Conservation (phyloP, 2,888 invertebrate genomes). For the Nesidiocoris tenuis region DNA sequence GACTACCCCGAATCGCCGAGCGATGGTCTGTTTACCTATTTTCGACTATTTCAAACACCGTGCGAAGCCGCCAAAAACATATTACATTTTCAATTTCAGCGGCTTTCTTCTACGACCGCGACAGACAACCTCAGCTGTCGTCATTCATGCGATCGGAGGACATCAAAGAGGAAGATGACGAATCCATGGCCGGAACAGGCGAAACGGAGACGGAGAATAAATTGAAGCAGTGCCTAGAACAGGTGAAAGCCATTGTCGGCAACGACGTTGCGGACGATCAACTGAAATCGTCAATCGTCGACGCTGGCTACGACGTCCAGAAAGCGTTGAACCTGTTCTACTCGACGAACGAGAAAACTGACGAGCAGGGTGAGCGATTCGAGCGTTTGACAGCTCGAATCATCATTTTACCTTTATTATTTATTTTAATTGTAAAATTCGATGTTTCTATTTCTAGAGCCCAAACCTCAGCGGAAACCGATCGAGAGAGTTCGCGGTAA, state of each 20-base stretch:
- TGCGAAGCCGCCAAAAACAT: neutral
- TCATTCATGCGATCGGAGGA: conserved; percentile 68
- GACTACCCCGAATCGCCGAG: conserved; percentile 88
- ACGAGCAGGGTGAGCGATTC: neutral
- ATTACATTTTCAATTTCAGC: conserved; percentile 44
- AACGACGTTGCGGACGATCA: conserved; percentile 71
- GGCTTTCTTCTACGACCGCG: conserved; percentile 78
- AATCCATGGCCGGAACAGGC: neutral
- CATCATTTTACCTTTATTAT: neutral
- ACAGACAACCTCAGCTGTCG: conserved; percentile 62
- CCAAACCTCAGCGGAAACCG: conserved; percentile 38
- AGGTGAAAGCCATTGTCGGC: conserved; percentile 76
- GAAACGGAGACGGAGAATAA: conserved; percentile 55
- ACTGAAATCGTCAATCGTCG: conserved; percentile 57
- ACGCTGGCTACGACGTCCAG: conserved; percentile 40
- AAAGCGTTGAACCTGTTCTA: conserved; percentile 27
- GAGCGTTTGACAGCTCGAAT: no score
- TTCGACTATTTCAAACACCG: neutral
- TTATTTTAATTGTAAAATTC: conserved; percentile 67
- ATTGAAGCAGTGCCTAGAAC: conserved; percentile 80
- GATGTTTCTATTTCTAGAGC: conserved; percentile 31
- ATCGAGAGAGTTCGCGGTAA: conserved; percentile 7
- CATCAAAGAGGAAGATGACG: conserved; percentile 65
- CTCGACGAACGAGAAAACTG: neutral
- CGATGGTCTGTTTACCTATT: conserved; percentile 59